Conservation (phyloP, 2,888 invertebrate species). For the Clunio marinus region DNA sequence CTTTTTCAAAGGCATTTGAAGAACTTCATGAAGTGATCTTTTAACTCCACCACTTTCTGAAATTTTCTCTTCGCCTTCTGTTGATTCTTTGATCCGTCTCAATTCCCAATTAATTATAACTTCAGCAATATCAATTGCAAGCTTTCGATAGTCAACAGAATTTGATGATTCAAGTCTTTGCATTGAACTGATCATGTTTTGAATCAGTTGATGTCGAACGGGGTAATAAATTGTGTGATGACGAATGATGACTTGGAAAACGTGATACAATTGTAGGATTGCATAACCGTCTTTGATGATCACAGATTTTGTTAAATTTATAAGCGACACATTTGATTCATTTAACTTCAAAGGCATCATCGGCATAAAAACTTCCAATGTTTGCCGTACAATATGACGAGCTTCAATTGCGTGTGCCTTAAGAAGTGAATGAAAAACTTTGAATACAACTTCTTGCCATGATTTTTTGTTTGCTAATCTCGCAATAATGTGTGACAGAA, state of each 20-base stretch:
- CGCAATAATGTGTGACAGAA: constrained; percentile 94
- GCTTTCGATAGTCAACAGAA: constrained; percentile 83
- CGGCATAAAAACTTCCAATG: constrained; percentile 93
- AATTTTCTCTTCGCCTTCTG: constrained; percentile 50
- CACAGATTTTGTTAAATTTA: constrained; percentile 98
- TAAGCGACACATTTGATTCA: constrained; percentile 92
- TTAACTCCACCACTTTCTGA: constrained; percentile 44
- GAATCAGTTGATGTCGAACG: constrained; percentile 89
- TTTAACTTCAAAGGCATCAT: constrained; percentile 94
- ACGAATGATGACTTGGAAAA: constrained; percentile 87
- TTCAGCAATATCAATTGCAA: constrained; percentile 93
- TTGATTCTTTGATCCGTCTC: constrained; percentile 73
- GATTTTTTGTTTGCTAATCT: constrained; percentile 91
- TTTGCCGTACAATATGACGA: constrained; percentile 86
- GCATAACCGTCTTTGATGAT: constrained; percentile 97
- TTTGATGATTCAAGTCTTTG: constrained; percentile 88
- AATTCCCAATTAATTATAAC: constrained; percentile 98
- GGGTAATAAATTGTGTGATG: constrained; percentile 97
- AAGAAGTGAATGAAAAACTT: constrained; percentile 84
- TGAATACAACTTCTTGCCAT: constrained; percentile 82
- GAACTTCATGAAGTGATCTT: constrained; percentile 47
- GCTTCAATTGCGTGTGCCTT: constrained; percentile 96
- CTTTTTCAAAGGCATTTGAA: constrained; percentile 45
- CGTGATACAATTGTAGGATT: constrained; percentile 92
- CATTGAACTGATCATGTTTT: constrained; percentile 93